These are phyloP conservation scores for Tyrannus savana DNA, from an alignment of 2,113 vertebrate species.

Conservation along the genomic window DNA sequence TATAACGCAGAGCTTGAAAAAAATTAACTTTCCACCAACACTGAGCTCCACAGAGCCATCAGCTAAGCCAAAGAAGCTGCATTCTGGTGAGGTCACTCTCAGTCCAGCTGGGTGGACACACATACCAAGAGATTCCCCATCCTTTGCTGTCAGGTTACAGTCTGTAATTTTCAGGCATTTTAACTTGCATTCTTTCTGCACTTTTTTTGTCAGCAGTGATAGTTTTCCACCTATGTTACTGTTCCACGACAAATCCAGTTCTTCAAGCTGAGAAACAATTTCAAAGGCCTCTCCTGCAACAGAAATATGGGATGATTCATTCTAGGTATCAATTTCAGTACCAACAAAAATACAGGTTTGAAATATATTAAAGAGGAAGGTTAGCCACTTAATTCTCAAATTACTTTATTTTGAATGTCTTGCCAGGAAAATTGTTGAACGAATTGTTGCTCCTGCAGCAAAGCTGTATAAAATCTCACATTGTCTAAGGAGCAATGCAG, in stretches of 20 bases:
- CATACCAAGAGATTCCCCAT: constrained; percentile 81
- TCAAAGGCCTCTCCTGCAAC: constrained; percentile 79
- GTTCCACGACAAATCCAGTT: constrained; percentile 91
- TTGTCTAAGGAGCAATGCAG: background rate
- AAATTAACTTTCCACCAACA: background rate
- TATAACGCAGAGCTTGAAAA: background rate
- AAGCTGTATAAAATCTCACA: background rate
- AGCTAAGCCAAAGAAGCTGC: background rate
- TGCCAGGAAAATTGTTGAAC: background rate
- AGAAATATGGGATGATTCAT: background rate
- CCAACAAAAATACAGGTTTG: background rate
- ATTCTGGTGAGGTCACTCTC: background rate
- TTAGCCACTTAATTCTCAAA: background rate
- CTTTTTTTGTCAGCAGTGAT: constrained; percentile 74
- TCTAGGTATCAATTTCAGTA: background rate
- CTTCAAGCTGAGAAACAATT: constrained; percentile 76
- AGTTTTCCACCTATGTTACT: constrained; percentile 78
- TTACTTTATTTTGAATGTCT: background rate
- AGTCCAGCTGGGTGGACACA: background rate
- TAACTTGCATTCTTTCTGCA: constrained; percentile 68
- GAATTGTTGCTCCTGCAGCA: background rate
- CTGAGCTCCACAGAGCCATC: background rate
- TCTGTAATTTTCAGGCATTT: constrained; percentile 81
- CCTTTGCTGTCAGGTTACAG: constrained; percentile 80
- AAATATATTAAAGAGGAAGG: background rate